Evolutionary conservation across 2,888 invertebrate species (phyloP), one percentile per base, ranked within the genome.

Genomic region (Tryphoninae sp.): DNA sequence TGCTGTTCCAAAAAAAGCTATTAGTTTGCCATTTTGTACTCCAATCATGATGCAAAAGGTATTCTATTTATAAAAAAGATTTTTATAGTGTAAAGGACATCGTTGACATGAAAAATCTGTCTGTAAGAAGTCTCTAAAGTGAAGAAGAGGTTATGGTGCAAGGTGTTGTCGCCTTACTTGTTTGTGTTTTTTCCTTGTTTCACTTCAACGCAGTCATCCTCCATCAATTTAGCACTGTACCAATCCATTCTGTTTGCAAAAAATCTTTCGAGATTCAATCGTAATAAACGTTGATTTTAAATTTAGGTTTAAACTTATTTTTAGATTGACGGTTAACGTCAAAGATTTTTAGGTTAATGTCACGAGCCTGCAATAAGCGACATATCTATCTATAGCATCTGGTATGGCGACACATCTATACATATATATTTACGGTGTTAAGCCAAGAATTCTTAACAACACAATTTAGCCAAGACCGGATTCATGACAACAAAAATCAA

Each of bases 191-290:
- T 83, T 78, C 45, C 61, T 26, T 77, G 84, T 78, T 86, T 73
- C 59, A 77, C 65, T 89, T 89, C 62, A 86, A 84, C 62, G 84
- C 84, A 64, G 87, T 80, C 79, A 62, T 90, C 89, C 2, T 90
- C 87, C 89, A 89, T 89, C 61, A 90, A 84, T 81, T 88, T 84
- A 65, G 85, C 75, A 79, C 87, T 87, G 49, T 77, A 82, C 75
- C 86, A 85, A 85, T 90, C 88, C 90, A 90, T 90, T 79, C 6
- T 6, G 33, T 33, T 6, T 4, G 33, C 33, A 33, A 33, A 33
- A 33, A 33, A 33, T 33, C 33, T 33, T 33, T 33, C 33, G 33
- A 33, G 33, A 33, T 33, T 33, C 33, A 33, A 33, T 4, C 33
- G 33, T 26, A 3, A 26, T 26, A 26, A 26, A 26, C 26, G 26